Conservation (phyloP, 2,797 vertebrate genomes). For the Acipenser oxyrinchus region DNA sequence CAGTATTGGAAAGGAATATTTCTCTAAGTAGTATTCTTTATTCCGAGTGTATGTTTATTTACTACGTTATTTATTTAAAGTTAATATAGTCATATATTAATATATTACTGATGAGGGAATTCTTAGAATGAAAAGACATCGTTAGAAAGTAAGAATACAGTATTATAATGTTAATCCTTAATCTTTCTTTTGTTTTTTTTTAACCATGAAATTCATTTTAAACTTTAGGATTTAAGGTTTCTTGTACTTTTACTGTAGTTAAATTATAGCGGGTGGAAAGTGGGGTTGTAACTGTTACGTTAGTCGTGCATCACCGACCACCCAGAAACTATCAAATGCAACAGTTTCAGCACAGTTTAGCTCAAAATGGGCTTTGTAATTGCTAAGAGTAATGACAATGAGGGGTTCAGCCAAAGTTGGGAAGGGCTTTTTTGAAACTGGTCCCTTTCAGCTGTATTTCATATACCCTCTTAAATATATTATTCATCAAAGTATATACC, state of each 20-base stretch:
- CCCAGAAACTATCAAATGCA: slow-evolving; percentile 38
- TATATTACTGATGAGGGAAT: no score
- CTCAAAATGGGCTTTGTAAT: slow-evolving; percentile 30
- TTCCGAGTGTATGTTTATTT: no score
- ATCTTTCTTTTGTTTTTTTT: slow-evolving; percentile 5
- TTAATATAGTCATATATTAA: no score
- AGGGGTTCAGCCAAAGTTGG: slow-evolving; percentile 45
- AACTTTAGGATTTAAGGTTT: not conserved
- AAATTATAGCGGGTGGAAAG: slow-evolving; percentile 20
- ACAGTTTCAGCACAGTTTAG: slow-evolving; percentile 27
- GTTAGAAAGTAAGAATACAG: no score
- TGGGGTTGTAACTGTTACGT: slow-evolving; percentile 38
- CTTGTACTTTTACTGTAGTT: not conserved
- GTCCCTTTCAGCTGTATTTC: not conserved
- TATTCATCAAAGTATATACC: no score
- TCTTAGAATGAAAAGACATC: no score
- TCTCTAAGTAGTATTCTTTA: no score
- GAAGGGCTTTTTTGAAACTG: not conserved
- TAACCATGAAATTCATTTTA: slow-evolving; percentile 14
- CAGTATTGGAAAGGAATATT: no score
- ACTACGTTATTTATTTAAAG: no score
- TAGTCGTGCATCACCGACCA: slow-evolving; percentile 41
- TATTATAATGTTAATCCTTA: not conserved
- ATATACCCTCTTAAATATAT: no score
- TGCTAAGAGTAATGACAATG: slow-evolving; percentile 25